phyloP scores from a whole-genome alignment of 2,797 vertebrate species.

The Hyperoplus immaculatus region DNA sequence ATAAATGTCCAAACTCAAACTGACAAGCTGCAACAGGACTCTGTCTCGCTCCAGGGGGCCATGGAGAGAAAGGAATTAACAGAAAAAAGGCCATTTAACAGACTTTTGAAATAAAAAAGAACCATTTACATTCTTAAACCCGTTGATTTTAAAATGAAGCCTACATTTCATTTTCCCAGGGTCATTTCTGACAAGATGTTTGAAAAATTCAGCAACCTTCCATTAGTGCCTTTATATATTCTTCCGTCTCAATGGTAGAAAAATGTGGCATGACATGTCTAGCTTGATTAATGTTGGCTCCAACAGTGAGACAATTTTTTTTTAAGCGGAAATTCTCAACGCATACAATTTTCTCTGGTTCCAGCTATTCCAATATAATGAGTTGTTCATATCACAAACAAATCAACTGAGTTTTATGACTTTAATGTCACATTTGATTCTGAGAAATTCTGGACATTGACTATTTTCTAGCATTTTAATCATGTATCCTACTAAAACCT shows the following conservation, averaged over 20 bases:
- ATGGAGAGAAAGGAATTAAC: background rate
- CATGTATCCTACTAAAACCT: too few species aligned
- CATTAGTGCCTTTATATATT: background rate
- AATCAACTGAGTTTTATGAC: background rate
- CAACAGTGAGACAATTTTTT: background rate
- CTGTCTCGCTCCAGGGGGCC: slow-evolving; percentile 15
- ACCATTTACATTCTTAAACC: background rate
- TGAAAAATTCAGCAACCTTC: background rate
- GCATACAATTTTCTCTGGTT: background rate
- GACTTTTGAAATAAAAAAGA: background rate
- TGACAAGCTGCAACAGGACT: slow-evolving; percentile 42
- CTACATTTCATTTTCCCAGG: background rate
- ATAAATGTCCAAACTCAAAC: slow-evolving; percentile 27
- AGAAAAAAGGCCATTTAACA: background rate
- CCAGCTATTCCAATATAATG: background rate
- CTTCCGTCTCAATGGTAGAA: background rate
- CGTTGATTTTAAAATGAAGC: background rate
- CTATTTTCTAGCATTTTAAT: too few species aligned
- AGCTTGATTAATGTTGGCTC: background rate
- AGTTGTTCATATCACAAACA: background rate
- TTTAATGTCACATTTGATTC: too few species aligned
- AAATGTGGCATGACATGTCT: background rate
- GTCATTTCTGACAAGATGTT: background rate
- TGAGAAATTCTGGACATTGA: too few species aligned
- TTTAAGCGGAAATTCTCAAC: background rate